Evolutionary conservation across 30 jellyfish, hydroid and myxozoan genomes (phyloP).

Genomic region (Sanderia malayensis): DNA sequence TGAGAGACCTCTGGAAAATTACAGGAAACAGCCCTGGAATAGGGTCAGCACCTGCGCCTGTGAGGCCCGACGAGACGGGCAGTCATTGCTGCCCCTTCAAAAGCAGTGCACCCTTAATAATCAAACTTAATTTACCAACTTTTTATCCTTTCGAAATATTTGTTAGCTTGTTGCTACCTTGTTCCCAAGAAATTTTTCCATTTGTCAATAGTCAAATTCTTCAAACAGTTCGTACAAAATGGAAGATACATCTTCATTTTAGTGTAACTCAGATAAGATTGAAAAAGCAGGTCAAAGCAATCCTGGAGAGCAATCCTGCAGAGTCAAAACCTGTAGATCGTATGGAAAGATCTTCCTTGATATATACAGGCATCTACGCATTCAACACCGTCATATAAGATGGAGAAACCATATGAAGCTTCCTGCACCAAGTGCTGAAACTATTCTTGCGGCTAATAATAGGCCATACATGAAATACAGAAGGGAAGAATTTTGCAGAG

Average conservation of each 20-base stretch:
- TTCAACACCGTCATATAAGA: background rate
- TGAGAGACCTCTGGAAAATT: too few species aligned
- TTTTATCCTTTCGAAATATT: background rate
- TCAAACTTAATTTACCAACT: background rate
- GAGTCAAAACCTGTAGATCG: background rate
- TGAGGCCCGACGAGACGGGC: conserved; percentile 3
- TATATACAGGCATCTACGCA: background rate
- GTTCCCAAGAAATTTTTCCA: background rate
- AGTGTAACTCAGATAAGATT: background rate
- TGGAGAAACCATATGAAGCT: background rate
- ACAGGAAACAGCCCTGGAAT: conserved; percentile 3
- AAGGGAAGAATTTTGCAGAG: background rate
- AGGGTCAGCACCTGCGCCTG: background rate
- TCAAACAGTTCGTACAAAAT: background rate
- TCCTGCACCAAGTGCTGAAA: conserved; percentile 2
- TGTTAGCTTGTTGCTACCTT: conserved; percentile 1
- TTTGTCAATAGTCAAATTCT: background rate
- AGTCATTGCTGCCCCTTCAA: background rate
- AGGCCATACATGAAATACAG: background rate
- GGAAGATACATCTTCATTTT: background rate
- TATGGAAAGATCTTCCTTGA: background rate
- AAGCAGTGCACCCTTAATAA: background rate
- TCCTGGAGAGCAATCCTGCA: conserved; percentile 3
- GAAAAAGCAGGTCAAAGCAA: background rate
- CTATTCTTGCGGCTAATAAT: background rate